These are phyloP conservation scores for Ardeotis arabs DNA, from an alignment of 2,113 vertebrate species.

Conservation along the genomic window DNA sequence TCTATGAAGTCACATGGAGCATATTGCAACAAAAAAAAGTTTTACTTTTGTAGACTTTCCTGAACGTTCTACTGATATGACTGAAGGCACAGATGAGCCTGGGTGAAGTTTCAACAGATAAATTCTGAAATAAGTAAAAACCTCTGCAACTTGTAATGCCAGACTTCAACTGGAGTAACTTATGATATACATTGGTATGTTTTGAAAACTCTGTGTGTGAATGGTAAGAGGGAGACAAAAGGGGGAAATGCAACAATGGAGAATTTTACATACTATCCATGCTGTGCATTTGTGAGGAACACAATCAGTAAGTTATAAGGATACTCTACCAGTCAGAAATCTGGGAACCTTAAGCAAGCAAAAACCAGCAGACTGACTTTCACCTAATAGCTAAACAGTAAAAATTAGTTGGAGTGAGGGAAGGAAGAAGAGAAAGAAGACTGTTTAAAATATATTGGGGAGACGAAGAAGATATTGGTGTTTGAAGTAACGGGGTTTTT, in stretches of 20 bases:
- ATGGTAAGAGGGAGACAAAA: neutral
- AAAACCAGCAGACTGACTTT: neutral
- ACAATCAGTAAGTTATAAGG: neutral
- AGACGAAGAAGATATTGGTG: neutral
- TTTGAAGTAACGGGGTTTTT: neutral
- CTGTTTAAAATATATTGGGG: neutral
- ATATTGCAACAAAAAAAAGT: neutral
- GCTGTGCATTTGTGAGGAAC: neutral
- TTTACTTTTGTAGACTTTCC: neutral
- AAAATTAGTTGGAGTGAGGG: neutral
- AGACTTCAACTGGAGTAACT: neutral
- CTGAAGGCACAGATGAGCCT: neutral
- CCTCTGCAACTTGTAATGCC: neutral
- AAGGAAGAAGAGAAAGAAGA: neutral
- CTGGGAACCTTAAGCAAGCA: neutral
- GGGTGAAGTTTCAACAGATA: neutral
- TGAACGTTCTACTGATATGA: neutral
- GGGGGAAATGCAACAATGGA: neutral
- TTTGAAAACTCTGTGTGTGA: neutral
- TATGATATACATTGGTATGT: neutral
- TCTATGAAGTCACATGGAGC: neutral
- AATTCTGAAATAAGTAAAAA: neutral
- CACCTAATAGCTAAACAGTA: neutral
- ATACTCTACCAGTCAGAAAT: neutral
- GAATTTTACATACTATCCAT: neutral